Evolutionary conservation across 2,888 invertebrate genomes (phyloP), one percentile per base, ranked within the genome.

Genomic region (Gryllus longicercus): DNA sequence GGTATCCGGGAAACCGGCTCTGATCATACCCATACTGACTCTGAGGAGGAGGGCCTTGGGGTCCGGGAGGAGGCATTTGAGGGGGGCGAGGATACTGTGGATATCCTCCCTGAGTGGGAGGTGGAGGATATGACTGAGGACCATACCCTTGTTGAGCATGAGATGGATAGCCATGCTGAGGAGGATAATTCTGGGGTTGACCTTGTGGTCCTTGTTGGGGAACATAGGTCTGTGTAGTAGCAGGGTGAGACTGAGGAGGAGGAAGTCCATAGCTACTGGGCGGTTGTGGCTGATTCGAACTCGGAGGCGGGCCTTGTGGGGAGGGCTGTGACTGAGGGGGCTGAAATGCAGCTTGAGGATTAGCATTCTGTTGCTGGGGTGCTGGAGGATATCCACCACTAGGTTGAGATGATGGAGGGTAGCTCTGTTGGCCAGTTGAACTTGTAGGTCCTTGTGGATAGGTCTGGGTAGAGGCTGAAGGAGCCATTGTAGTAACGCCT

Each of bases 1-100:
- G 94, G 85, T 94, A 94, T 79, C 82, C 83, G 8, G 83, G 83
- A 75, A 83, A 83, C 63, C 83, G 50, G 49, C 82, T 82, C 80
- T 83, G 83, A 75, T 93, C 92, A 86, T 94, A 95, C 74, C 94
- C 93, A 85, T 95, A 95, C 81, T 91, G 91, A 81, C 92, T 92
- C 83, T 94, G 93, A 11, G 94, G 91, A 11, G 91, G 93, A 38
- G 92, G 92, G 8, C 92, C 93, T 82, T 93, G 93, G 4, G 93
- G 93, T 10, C 91, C 91, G 1, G 91, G 91, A 8, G 85, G 90
- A 74, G 89, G 90, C 85, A 89, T 89, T 84, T 90, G 90, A 51
- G 89, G 89, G 2, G 92, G 91, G 82, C 92, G 87, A 25, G 91
- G 91, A 80, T 88, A 88, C 80, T 92, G 91, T 81, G 91, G 91